Conservation (phyloP, 2,113 vertebrate species). For the Myiagra hebetior region DNA sequence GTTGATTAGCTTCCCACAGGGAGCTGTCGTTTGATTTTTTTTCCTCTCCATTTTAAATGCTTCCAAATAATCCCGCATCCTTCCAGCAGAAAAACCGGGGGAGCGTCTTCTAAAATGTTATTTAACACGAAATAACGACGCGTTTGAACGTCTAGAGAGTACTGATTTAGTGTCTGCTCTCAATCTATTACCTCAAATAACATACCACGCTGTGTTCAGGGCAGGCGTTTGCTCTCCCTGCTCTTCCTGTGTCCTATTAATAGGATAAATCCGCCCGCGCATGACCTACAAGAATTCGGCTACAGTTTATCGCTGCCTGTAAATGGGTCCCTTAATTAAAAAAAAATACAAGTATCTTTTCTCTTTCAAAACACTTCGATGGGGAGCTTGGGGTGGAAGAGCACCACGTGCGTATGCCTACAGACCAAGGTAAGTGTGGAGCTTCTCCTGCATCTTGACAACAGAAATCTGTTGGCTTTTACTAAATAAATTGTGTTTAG, state of each 20-base stretch:
- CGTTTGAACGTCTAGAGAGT: not conserved
- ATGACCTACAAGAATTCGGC: not conserved
- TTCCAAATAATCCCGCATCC: not conserved
- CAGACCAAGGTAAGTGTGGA: not conserved
- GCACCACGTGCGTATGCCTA: rapidly evolving
- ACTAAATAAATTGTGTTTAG: not conserved
- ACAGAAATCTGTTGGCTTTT: not conserved
- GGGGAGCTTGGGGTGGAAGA: not conserved
- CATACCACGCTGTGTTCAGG: not conserved
- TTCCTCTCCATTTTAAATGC: not conserved
- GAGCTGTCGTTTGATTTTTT: not conserved
- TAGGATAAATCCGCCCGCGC: not conserved
- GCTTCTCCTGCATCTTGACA: not conserved
- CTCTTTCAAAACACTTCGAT: not conserved
- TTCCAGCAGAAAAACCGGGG: not conserved
- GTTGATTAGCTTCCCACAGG: not conserved
- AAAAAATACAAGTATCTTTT: not conserved
- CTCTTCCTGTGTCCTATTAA: not conserved
- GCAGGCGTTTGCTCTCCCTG: not conserved
- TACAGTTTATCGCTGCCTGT: not conserved
- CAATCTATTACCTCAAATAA: not conserved
- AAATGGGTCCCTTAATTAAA: not conserved
- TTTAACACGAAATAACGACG: not conserved
- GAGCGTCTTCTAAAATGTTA: not conserved
- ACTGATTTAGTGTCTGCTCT: not conserved